Evolutionary conservation across 2,888 invertebrate species (phyloP), one percentile per base, ranked within the genome.

Genomic region (Trissoscelio sp.): DNA sequence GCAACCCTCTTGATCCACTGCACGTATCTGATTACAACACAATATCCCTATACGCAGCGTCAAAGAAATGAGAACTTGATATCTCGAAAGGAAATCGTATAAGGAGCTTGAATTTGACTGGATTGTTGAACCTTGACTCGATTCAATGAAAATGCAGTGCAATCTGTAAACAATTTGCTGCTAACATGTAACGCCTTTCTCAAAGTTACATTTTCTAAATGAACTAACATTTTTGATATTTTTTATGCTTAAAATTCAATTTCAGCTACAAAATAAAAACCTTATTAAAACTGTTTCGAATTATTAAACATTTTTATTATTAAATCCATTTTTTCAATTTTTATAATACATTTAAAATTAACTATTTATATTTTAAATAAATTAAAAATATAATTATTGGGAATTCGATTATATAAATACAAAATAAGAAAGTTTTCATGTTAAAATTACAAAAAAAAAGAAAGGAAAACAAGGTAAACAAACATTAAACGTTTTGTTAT

Each of bases 1-100:
- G 14, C 55, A 11, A 34, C 44, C 73, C 20, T 44, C 31, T 81
- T 69, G 44, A 81, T 69, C 73, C 73, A 44, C 62, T 64, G 51
- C 48, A 39, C 69, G 64, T 81, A 81, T 81, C 78, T 81, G 78
- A 78, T 81, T 74, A 70, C 78, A 74, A 66, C 74, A 74, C 78
- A 78, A 73, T 78, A 73, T 77, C 69, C 77, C 37, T 44, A 42
- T 44, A 75, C 46, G 18, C 34, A 48, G 60, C 64, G 31, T 55
- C 62, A 62, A 69, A 79, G 81, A 81, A 77, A 74, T 78, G 48
- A 69, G 66, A 81, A 81, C 74, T 57, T 70, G 81, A 78, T 81
- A 81, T 69, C 70, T 53, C 11, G 39, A 48, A 55, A 60, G 24
- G 74, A 78, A 78, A 78, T 78, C 79, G 73, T 78, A 62, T 44